Percentiles rank a stretch among this genome's conserved stretches.
phyloP scores from a whole-genome alignment of 2,888 invertebrate genomes.

The Chymomyza procnemis region DNA sequence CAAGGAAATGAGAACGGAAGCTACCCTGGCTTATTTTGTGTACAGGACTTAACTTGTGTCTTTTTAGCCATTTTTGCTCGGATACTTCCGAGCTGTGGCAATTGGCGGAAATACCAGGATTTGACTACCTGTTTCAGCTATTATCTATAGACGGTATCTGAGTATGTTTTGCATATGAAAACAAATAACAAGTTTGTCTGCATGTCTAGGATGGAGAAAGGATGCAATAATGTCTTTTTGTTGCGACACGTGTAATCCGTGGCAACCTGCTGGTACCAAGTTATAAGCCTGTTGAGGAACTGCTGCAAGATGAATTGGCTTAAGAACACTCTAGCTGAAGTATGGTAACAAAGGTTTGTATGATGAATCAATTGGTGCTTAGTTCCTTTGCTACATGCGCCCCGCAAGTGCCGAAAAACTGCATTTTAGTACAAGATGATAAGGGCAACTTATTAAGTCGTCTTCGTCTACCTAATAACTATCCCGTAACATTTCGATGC shows the following conservation, averaged over 20 bases:
- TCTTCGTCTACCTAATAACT: no score
- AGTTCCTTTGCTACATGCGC: no score
- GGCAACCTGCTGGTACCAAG: slow-evolving; percentile 43
- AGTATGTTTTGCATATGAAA: slow-evolving; percentile 62
- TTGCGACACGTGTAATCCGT: slow-evolving; percentile 59
- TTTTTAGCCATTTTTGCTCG: slow-evolving; percentile 34
- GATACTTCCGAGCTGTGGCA: slow-evolving; percentile 48
- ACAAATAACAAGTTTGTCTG: slow-evolving; percentile 56
- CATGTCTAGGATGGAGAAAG: slow-evolving; percentile 17
- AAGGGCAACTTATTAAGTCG: no score
- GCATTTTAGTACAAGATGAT: no score
- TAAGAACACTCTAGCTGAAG: neutral
- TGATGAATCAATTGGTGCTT: no score
- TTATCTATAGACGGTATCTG: slow-evolving; percentile 14
- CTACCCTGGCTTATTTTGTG: slow-evolving; percentile 29
- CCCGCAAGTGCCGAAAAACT: no score
- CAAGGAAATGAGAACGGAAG: slow-evolving; percentile 53
- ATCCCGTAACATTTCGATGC: no score
- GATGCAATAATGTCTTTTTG: slow-evolving; percentile 57
- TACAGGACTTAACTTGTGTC: slow-evolving; percentile 67
- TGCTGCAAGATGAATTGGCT: neutral
- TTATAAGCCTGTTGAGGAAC: neutral
- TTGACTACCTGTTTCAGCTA: slow-evolving; percentile 6
- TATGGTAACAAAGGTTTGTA: neutral
- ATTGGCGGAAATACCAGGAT: slow-evolving; percentile 51